A percentile compares a stretch with the other conserved stretches of the same genome.
phyloP scores from a whole-genome alignment of 2,797 vertebrate species.

The Gouania willdenowi region DNA sequence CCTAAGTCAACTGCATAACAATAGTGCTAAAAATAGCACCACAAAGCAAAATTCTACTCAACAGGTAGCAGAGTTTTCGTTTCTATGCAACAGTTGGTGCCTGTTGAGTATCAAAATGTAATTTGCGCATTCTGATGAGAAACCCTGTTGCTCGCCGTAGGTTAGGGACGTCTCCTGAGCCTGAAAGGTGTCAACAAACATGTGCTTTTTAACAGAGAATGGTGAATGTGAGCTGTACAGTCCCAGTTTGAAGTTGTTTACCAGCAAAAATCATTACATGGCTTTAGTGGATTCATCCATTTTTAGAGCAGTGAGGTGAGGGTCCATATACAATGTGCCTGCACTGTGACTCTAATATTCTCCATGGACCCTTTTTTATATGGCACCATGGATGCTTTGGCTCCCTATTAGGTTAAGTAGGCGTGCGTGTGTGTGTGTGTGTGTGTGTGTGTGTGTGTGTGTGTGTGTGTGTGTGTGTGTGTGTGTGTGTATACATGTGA shows the following conservation, averaged over 20 bases:
- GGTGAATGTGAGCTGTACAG: neutral
- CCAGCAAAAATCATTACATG: slow-evolving; percentile 23
- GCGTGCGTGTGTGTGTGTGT: neutral
- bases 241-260: slow-evolving; percentile 1
- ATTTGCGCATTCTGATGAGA: slow-evolving; percentile 11
- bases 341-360: slow-evolving; percentile 35
- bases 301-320: slow-evolving; percentile 19
- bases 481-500: neutral
- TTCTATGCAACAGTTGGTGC: slow-evolving; percentile 65
- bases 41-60: slow-evolving; percentile 13
- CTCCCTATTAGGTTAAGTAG: neutral
- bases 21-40: slow-evolving; percentile 36
- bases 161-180: neutral
- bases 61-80: slow-evolving; percentile 37
- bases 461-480: neutral
- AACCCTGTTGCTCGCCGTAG: neutral
- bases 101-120: slow-evolving; percentile 46
- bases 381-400: slow-evolving; percentile 8
- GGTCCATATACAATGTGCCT: slow-evolving; percentile 47
- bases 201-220: neutral
- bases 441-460: neutral
- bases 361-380: slow-evolving; percentile 48
- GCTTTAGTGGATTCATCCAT: slow-evolving; percentile 8
- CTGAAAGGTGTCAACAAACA: neutral
- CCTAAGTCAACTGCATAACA: slow-evolving; percentile 23